These are phyloP conservation scores for Holothuria glaberrima DNA, from an alignment of 35 echinoderm and acorn worm genomes.

Conservation along the genomic window DNA sequence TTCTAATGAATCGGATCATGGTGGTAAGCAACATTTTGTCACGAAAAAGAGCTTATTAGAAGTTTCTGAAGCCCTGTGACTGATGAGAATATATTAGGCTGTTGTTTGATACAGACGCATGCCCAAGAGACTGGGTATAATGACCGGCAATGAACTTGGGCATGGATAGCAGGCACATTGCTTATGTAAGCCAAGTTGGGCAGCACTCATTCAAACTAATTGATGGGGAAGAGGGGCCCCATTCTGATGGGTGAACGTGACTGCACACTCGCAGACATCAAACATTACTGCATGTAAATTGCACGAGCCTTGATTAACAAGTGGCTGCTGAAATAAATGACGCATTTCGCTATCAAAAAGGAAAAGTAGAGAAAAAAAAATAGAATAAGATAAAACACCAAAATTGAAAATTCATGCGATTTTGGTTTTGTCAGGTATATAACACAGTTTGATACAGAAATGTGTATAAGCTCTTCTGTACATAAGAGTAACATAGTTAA, in stretches of 20 bases:
- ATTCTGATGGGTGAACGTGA: conserved; percentile 55
- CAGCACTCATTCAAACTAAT: conserved; percentile 61
- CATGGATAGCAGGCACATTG: conserved; percentile 36
- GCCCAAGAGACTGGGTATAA: conserved; percentile 61
- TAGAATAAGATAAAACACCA: conserved; percentile 11
- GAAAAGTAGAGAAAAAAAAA: background rate
- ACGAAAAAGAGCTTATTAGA: conserved; percentile 54
- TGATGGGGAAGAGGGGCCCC: conserved; percentile 61
- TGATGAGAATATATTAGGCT: conserved; percentile 63
- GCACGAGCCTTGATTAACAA: conserved; percentile 64
- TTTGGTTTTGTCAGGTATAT: conserved; percentile 26
- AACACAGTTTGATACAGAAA: background rate
- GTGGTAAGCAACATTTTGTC: conserved; percentile 48
- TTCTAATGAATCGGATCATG: conserved; percentile 59
- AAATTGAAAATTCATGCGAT: conserved; percentile 41
- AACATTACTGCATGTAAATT: conserved; percentile 52
- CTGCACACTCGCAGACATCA: conserved; percentile 53
- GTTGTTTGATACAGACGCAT: conserved; percentile 63
- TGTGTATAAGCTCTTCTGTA: conserved; percentile 15
- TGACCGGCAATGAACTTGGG: conserved; percentile 66
- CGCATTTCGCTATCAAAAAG: conserved; percentile 54
- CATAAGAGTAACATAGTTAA: background rate
- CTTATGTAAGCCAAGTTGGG: conserved; percentile 57
- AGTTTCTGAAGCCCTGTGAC: conserved; percentile 50
- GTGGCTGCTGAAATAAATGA: conserved; percentile 56